Evolutionary conservation across 1,140 invertebrate species (phyloP).

Genomic region (Oreohelix idahoensis): DNA sequence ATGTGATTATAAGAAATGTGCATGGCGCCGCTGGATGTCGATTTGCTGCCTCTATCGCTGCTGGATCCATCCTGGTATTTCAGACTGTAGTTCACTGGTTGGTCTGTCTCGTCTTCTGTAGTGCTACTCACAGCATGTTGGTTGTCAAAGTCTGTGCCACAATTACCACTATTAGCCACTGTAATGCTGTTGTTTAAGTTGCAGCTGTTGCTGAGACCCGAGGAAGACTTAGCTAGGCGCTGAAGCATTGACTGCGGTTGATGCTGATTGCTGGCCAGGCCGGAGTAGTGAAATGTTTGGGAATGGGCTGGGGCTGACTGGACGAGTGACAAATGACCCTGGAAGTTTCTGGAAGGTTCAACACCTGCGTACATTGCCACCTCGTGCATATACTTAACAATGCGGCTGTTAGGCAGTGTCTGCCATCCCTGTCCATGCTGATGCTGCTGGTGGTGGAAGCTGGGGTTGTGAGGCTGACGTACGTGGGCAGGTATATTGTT

Average conservation of each 20-base stretch:
- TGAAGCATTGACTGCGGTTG: conserved; percentile 21
- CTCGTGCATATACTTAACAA: conserved; percentile 71
- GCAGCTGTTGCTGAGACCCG: neutral
- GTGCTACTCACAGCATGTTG: neutral
- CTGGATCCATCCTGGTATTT: conserved; percentile 55
- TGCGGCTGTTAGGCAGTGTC: conserved; percentile 56
- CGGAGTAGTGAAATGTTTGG: neutral
- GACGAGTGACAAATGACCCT: conserved; percentile 18
- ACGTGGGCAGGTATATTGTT: conserved; percentile 32
- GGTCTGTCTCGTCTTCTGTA: conserved; percentile 54
- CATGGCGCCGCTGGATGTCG: neutral
- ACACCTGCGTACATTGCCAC: conserved; percentile 67
- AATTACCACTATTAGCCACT: neutral
- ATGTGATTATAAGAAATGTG: conserved; percentile 26
- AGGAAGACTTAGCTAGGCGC: conserved; percentile 24
- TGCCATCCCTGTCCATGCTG: neutral
- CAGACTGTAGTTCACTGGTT: conserved; percentile 68
- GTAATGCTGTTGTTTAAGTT: neutral
- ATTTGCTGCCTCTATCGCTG: neutral
- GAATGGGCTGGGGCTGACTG: conserved; percentile 20
- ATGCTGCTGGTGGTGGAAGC: neutral
- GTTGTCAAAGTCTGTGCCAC: neutral
- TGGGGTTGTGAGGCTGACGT: neutral
- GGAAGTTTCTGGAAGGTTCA: conserved; percentile 41
- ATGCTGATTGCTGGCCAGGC: conserved; percentile 4